Conservation (phyloP, 2,113 vertebrate genomes). For the Elanus axillaris region DNA sequence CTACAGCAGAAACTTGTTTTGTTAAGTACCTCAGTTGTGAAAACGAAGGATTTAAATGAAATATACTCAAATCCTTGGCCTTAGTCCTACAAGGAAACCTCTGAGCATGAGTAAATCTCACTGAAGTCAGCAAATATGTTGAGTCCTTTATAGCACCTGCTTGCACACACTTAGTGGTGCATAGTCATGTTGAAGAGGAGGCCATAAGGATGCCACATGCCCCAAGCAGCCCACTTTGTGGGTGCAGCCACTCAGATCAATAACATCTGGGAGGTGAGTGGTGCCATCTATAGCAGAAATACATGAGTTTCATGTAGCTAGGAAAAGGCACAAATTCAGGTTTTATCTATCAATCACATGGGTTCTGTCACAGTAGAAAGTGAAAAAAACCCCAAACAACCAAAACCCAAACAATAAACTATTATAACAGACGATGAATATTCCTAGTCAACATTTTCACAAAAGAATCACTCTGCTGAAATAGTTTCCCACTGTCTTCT, state of each 20-base stretch:
- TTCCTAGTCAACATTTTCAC: neutral
- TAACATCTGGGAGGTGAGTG: fast-evolving
- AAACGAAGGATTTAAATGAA: neutral
- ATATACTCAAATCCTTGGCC: neutral
- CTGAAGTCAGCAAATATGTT: neutral
- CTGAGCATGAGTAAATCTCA: neutral
- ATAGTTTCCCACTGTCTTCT: neutral
- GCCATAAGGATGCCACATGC: fast-evolving
- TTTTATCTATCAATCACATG: neutral
- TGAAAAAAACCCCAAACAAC: neutral
- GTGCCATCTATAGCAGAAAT: neutral
- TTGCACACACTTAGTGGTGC: neutral
- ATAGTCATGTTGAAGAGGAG: neutral
- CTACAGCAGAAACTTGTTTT: neutral
- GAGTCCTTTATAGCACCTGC: neutral
- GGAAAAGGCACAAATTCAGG: neutral
- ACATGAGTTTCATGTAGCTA: neutral
- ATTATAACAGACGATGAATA: neutral
- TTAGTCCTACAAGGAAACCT: neutral
- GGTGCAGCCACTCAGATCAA: neutral
- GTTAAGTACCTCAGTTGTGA: neutral
- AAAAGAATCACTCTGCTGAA: neutral
- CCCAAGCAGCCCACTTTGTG: fast-evolving
- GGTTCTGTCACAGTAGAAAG: neutral
- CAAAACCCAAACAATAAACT: neutral